Evolutionary conservation across 2,797 vertebrate species (phyloP).

Genomic region (Oreochromis grahami): DNA sequence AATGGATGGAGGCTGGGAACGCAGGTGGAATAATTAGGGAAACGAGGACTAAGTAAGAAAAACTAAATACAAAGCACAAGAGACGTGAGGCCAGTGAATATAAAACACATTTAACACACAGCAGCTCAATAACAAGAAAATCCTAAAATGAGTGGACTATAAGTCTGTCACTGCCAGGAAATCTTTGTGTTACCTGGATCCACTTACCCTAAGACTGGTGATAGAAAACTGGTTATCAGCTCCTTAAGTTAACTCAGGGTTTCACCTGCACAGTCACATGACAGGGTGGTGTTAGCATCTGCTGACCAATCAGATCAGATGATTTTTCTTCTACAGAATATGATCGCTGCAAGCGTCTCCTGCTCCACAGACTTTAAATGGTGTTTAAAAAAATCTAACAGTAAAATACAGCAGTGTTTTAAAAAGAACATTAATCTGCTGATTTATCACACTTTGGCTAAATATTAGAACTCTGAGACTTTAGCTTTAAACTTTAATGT

Average conservation of each 20-base stretch:
- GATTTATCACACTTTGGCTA: not conserved
- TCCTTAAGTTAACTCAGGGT: not conserved
- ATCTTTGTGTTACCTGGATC: too few species aligned
- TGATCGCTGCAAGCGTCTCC: not conserved
- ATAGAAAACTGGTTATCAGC: not conserved
- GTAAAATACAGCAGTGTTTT: not conserved
- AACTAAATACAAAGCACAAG: too few species aligned
- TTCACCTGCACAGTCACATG: not conserved
- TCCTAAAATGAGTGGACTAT: too few species aligned
- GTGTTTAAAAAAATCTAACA: not conserved
- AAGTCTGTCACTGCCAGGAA: too few species aligned
- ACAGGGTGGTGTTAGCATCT: not conserved
- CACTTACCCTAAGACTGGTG: too few species aligned
- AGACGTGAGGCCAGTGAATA: too few species aligned
- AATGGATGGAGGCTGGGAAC: too few species aligned
- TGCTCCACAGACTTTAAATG: not conserved
- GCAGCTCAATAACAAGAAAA: too few species aligned
- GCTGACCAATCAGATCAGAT: not conserved
- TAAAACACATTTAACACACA: too few species aligned
- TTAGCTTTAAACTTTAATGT: not conserved
- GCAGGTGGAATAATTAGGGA: too few species aligned
- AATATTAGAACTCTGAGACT: not conserved
- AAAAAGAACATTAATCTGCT: not conserved
- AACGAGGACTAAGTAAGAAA: too few species aligned
- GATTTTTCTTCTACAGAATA: not conserved